phyloP scores from a whole-genome alignment of 2,113 vertebrate genomes.

The Solenodon paradoxus region DNA sequence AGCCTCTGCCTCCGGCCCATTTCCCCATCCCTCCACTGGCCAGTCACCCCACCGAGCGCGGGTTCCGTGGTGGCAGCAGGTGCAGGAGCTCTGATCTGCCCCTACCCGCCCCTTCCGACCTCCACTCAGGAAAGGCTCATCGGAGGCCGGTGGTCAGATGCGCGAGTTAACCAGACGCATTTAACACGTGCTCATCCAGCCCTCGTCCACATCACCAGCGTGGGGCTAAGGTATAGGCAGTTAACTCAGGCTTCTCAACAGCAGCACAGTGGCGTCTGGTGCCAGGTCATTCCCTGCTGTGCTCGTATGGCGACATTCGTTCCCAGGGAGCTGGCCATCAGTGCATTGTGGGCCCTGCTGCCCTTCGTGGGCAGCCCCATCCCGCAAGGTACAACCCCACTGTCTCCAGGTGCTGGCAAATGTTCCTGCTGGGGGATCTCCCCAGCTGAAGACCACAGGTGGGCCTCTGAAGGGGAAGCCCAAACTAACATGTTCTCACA shows the following conservation, averaged over 20 bases:
- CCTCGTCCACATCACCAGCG: neutral
- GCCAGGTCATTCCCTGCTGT: neutral
- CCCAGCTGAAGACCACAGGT: neutral
- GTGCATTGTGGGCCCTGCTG: neutral
- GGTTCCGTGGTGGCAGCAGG: accelerated
- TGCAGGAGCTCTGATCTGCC: no score
- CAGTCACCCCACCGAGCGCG: neutral
- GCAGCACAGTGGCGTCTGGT: neutral
- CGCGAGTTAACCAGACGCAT: neutral
- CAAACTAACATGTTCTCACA: no score
- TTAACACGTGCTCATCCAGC: neutral
- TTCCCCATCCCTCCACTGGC: neutral
- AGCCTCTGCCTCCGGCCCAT: neutral
- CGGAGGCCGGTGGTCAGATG: no score
- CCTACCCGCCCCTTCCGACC: no score
- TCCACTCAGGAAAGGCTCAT: no score
- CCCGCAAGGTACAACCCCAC: neutral
- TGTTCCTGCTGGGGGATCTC: neutral
- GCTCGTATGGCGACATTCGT: no score
- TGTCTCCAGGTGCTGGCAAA: neutral
- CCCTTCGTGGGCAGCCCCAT: no score
- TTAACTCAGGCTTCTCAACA: neutral
- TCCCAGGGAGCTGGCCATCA: no score
- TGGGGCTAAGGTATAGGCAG: no score
- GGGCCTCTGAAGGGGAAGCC: neutral